Conservation (phyloP, 1,140 invertebrate genomes). For the Drosophila bifasciata region DNA sequence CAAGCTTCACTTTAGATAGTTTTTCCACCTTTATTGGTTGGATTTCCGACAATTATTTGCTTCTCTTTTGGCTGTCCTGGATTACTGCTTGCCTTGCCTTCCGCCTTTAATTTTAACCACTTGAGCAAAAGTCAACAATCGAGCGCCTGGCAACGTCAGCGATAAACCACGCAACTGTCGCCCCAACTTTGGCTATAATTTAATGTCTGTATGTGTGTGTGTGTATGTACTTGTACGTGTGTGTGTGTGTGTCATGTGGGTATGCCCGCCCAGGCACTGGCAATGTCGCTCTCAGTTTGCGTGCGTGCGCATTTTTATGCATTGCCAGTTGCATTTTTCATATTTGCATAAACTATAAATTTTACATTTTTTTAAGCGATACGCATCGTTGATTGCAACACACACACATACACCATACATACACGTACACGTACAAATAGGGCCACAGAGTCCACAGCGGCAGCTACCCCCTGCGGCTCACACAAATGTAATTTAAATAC, state of each 20-base stretch:
- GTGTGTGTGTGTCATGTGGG: conserved; percentile 44
- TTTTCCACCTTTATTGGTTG: no score
- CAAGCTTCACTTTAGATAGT: no score
- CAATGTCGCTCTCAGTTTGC: conserved; percentile 68
- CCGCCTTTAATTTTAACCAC: conserved; percentile 63
- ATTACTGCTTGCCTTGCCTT: conserved; percentile 28
- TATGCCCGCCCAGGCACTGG: conserved; percentile 12
- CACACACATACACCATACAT: conserved; percentile 9
- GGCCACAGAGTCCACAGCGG: conserved; percentile 29
- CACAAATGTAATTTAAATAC: conserved; percentile 71
- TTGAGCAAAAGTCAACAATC: conserved; percentile 77
- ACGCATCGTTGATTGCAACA: conserved; percentile 78
- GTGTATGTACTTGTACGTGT: conserved; percentile 20
- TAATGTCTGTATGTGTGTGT: conserved; percentile 58
- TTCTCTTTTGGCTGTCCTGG: conserved; percentile 20
- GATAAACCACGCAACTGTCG: conserved; percentile 82
- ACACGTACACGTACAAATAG: conserved; percentile 47
- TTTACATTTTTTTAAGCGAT: conserved; percentile 83
- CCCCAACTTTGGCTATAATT: conserved; percentile 80
- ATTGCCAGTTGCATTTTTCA: conserved; percentile 82
- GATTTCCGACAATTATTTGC: background rate
- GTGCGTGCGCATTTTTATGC: conserved; percentile 83
- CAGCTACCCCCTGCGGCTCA: conserved; percentile 31
- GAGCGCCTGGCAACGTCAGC: conserved; percentile 69
- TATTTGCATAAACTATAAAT: conserved; percentile 83